Base-by-base conservation (phyloP, 1,140 invertebrate genomes). In the Trichoplusia ni region DNA sequence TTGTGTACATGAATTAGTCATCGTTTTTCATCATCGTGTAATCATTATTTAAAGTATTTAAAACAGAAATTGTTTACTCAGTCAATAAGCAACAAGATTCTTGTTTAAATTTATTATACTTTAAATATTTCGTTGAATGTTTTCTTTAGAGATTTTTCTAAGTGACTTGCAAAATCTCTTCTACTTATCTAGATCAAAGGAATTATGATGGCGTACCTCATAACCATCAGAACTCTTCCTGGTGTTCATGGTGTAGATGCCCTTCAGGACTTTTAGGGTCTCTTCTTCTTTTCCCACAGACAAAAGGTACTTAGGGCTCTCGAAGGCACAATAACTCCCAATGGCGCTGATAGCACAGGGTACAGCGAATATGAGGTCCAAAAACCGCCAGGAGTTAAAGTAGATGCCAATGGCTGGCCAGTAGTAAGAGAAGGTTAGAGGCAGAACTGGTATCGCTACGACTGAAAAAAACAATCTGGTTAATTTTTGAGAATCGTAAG, bases 221-320 rank as follows among this genome's bases (percentile, higher is more conserved):
- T 77, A 90, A 1, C 68, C 63, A 31, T 81, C 77, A 6, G 23
- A 40, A 8, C 64, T 62, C 29, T 91, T 92, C 16, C 91, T 91
- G 13, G 83, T 91, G 69, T 93, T 94, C 5, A 92, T 77, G 0
- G 77, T 64, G 64, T 91, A 93, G 7, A 94, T 93, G 13, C 68
- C 75, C 44, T 80, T 87, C 51, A 94, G 80, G 0, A 93, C 84
- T 5, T 89, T 76, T 5, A 94, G 67, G 2, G 93, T 91, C 60
- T 93, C 89, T 0, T 91, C 79, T 7, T 92, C 78, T 11, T 91
- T 78, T 60, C 93, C 92, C 64, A 90, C 84, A 19, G 85, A 78
- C 0, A 95, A 81, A 0, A 94, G 79, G 71, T 92, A 95, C 72
- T 94, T 93, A 0, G 95, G 95, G 77, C 94, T 95, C 74, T 95